phyloP scores from a whole-genome alignment of 1,140 invertebrate species.

The Ostrea denselamellosa region DNA sequence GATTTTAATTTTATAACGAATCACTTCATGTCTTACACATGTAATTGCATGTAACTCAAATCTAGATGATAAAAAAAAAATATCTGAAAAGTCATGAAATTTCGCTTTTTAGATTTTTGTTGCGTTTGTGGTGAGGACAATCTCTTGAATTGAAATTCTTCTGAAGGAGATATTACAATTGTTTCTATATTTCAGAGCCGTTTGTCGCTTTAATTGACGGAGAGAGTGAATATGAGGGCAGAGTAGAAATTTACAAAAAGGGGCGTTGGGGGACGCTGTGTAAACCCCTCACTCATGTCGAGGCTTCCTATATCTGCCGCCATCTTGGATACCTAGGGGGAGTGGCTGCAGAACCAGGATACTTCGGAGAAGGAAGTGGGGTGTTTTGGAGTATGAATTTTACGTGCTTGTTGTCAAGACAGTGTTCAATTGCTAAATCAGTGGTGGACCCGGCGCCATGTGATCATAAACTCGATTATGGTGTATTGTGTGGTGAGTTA shows the following conservation, averaged over 20 bases:
- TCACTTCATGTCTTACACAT: no score
- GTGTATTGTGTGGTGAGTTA: conserved; percentile 66
- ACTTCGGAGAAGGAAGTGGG: conserved; percentile 61
- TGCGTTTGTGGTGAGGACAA: neutral
- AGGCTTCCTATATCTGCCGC: conserved; percentile 90
- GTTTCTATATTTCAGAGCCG: conserved; percentile 59
- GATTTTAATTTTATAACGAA: no score
- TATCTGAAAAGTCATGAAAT: no score
- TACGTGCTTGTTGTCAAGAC: conserved; percentile 59
- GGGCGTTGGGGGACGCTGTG: conserved; percentile 93
- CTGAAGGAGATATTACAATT: no score
- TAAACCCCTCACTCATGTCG: conserved; percentile 88
- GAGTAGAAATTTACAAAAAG: conserved; percentile 92
- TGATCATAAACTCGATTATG: conserved; percentile 58
- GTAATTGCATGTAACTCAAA: no score
- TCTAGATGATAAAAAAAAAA: no score
- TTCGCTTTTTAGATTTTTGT: no score
- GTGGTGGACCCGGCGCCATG: conserved; percentile 48
- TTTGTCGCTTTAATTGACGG: conserved; percentile 73
- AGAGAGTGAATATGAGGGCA: conserved; percentile 82
- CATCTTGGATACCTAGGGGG: conserved; percentile 82
- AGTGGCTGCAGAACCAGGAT: conserved; percentile 58
- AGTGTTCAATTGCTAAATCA: conserved; percentile 47
- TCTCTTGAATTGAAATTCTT: neutral
- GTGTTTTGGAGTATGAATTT: conserved; percentile 63